phyloP scores from a whole-genome alignment of 2,888 invertebrate species.

The Abscondita cerata region DNA sequence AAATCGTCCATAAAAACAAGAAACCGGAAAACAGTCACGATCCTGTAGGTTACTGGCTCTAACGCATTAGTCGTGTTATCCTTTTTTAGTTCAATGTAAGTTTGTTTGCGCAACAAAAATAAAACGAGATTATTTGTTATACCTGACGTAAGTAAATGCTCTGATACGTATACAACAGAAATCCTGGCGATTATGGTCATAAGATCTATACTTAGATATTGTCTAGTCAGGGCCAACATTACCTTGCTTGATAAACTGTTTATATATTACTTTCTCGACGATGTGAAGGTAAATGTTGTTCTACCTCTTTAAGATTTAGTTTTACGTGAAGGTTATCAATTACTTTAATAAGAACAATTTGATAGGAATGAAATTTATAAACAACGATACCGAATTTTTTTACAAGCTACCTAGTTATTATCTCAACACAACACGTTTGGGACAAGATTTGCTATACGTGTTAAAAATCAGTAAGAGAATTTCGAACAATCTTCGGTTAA shows the following conservation, averaged over 20 bases:
- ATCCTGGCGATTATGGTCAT: slow-evolving; percentile 32
- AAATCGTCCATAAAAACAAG: slow-evolving; percentile 31
- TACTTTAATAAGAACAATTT: no score
- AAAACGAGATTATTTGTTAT: slow-evolving; percentile 27
- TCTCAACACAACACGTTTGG: no score
- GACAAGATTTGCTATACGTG: no score
- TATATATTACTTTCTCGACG: slow-evolving; percentile 1
- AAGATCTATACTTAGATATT: slow-evolving; percentile 37
- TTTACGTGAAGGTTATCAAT: no score
- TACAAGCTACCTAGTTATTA: no score
- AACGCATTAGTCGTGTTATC: slow-evolving; percentile 16
- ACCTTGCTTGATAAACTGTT: slow-evolving; percentile 24
- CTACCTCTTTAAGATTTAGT: not conserved
- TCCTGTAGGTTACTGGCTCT: slow-evolving; percentile 28
- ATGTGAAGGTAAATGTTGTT: not conserved
- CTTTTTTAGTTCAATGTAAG: slow-evolving; percentile 9
- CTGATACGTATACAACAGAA: slow-evolving; percentile 33
- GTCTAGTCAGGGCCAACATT: slow-evolving; percentile 37
- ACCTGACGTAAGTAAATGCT: slow-evolving; percentile 30
- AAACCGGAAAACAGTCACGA: slow-evolving; percentile 35
- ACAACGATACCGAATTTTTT: no score
- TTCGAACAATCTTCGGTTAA: no score
- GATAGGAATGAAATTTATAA: no score
- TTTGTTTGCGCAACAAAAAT: slow-evolving; percentile 11
- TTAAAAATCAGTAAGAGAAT: no score